phyloP scores from a whole-genome alignment of 2,113 vertebrate species.

The Syngnathus scovelli region DNA sequence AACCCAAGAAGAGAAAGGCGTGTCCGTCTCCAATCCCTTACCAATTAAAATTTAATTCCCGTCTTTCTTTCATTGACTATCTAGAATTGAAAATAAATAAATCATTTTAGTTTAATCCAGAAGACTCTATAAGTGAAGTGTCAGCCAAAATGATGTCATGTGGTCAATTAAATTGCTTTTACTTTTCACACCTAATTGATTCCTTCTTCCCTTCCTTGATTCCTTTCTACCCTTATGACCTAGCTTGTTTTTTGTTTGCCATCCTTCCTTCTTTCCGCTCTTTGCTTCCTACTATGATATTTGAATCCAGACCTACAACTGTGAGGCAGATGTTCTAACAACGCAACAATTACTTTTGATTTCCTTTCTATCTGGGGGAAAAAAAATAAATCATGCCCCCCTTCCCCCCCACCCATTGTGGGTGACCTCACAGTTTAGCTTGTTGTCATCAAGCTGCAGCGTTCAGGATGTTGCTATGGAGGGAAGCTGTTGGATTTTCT shows the following conservation, averaged over 20 bases:
- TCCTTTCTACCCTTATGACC: too few species aligned
- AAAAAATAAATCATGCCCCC: neutral
- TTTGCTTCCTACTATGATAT: too few species aligned
- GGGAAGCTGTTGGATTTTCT: slow-evolving; percentile 35
- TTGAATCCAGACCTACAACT: neutral
- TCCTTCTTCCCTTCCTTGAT: too few species aligned
- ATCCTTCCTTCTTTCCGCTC: neutral
- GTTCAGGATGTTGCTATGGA: slow-evolving; percentile 65
- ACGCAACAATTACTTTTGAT: too few species aligned
- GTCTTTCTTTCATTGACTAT: neutral
- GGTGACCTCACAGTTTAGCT: slow-evolving; percentile 49
- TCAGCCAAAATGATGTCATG: neutral
- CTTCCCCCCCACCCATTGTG: slow-evolving; percentile 39
- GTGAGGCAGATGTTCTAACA: neutral
- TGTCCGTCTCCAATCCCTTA: slow-evolving; percentile 20
- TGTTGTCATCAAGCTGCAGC: slow-evolving; percentile 51
- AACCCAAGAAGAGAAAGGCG: slow-evolving; percentile 44
- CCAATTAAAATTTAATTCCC: neutral
- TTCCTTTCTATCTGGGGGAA: neutral
- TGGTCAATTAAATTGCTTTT: neutral
- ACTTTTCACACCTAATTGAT: too few species aligned
- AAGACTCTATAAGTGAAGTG: neutral
- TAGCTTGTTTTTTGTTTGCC: too few species aligned
- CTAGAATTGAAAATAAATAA: neutral
- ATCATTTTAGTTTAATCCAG: neutral